These are phyloP conservation scores for Heliothis peltigera DNA, from an alignment of 2,888 invertebrate species.

Conservation along the genomic window DNA sequence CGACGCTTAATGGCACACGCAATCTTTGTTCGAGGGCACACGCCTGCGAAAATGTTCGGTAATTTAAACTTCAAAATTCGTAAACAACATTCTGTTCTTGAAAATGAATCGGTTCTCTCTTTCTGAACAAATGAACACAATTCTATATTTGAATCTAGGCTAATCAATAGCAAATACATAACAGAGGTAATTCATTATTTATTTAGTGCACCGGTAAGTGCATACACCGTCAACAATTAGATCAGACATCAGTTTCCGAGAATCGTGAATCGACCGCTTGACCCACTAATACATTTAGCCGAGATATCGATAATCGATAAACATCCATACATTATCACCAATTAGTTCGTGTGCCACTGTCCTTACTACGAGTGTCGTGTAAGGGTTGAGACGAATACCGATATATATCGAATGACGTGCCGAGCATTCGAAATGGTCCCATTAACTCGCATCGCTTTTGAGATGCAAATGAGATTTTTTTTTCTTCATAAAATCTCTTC, in stretches of 20 bases:
- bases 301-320: constrained; percentile 49
- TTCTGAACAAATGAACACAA: background rate
- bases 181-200: background rate
- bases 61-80: constrained; percentile 50
- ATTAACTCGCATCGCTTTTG: constrained; percentile 87
- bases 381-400: constrained; percentile 82
- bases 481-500: constrained; percentile 85
- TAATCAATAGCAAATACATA: background rate
- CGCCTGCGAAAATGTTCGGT: constrained; percentile 32
- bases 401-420: constrained; percentile 79
- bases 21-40: constrained; percentile 45
- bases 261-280: constrained; percentile 31
- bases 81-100: no score
- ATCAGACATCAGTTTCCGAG: constrained; percentile 27
- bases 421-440: constrained; percentile 82
- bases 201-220: background rate
- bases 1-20: constrained; percentile 66
- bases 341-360: constrained; percentile 52
- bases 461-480: constrained; percentile 87
- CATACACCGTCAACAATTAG: constrained; percentile 17
- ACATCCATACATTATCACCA: constrained; percentile 54
- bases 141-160: background rate
- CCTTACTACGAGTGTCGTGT: constrained; percentile 75
- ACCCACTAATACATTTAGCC: constrained; percentile 45
- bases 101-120: background rate